Percentiles rank a stretch among this genome's conserved stretches.
Conservation (phyloP, 2,113 vertebrate genomes). For the Syngnathoides biaculeatus region DNA sequence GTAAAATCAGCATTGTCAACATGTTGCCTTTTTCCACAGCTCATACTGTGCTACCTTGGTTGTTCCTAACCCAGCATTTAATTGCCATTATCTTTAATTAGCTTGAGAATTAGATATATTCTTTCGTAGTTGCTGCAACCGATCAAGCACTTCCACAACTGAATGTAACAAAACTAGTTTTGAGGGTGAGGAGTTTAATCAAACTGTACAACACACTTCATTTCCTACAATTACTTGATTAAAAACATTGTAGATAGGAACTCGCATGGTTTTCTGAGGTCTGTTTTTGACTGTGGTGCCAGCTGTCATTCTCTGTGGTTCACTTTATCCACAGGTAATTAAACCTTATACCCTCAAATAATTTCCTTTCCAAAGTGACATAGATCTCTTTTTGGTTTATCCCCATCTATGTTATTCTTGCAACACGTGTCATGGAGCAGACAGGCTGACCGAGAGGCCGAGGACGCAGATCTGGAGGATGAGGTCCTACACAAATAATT, state of each 20-base stretch:
- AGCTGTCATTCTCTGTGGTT: slow-evolving; percentile 29
- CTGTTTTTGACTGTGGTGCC: slow-evolving; percentile 5
- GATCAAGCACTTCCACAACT: slow-evolving; percentile 1
- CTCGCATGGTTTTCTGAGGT: slow-evolving; percentile 3
- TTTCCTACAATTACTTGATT: background rate
- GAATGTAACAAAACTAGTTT: background rate
- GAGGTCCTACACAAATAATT: slow-evolving; percentile 36
- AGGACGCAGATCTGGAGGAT: slow-evolving; percentile 44
- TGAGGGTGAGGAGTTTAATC: background rate
- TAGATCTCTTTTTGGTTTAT: background rate
- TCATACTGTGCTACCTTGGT: background rate
- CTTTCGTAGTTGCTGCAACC: slow-evolving; percentile 1
- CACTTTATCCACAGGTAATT: slow-evolving; percentile 31
- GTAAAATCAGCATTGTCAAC: background rate
- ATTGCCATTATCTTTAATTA: background rate
- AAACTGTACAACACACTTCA: background rate
- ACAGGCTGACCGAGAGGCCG: slow-evolving; percentile 61
- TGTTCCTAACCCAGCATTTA: background rate
- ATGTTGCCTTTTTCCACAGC: background rate
- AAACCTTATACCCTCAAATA: slow-evolving; percentile 12
- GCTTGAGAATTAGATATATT: background rate
- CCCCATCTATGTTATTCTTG: background rate
- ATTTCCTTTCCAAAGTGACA: slow-evolving; percentile 23
- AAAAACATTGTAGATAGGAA: background rate
- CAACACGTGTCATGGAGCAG: slow-evolving; percentile 41